phyloP scores from a whole-genome alignment of 2,113 vertebrate genomes.

The Nycticryphes semicollaris region DNA sequence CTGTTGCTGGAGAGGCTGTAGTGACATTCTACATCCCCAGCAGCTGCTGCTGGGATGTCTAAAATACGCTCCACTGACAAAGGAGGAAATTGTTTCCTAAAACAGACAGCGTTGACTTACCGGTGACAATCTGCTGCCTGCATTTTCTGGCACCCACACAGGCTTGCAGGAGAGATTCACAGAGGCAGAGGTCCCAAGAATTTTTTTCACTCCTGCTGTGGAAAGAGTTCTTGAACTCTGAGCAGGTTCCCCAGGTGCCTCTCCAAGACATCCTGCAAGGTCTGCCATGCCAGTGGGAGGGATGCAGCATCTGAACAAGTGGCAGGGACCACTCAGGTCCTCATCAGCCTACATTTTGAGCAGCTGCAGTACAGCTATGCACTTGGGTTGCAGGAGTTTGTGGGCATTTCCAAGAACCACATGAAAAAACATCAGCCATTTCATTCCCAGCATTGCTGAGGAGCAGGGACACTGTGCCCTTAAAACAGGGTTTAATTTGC shows the following conservation, averaged over 20 bases:
- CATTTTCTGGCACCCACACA: background rate
- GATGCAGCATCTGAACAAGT: background rate
- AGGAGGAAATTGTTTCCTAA: background rate
- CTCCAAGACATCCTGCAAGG: background rate
- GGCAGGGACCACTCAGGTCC: background rate
- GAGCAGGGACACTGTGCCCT: background rate
- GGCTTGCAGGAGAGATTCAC: background rate
- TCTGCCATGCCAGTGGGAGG: accelerated
- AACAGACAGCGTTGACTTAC: background rate
- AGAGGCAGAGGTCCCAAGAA: too few relatives aligned
- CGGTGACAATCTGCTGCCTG: background rate
- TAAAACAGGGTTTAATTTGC: background rate
- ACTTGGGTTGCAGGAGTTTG: background rate
- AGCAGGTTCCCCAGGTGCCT: accelerated
- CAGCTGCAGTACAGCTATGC: accelerated
- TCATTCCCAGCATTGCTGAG: background rate
- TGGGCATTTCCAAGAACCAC: background rate
- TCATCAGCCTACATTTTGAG: background rate
- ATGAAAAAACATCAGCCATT: background rate
- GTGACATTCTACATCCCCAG: background rate
- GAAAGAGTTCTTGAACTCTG: background rate
- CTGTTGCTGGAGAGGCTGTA: background rate
- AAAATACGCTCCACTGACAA: background rate
- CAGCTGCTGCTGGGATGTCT: background rate
- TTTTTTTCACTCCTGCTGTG: too few relatives aligned